Percentiles rank a stretch among this genome's conserved stretches.
These are phyloP conservation scores for Neria commutata DNA, from an alignment of 2,888 invertebrate species.

Conservation along the genomic window DNA sequence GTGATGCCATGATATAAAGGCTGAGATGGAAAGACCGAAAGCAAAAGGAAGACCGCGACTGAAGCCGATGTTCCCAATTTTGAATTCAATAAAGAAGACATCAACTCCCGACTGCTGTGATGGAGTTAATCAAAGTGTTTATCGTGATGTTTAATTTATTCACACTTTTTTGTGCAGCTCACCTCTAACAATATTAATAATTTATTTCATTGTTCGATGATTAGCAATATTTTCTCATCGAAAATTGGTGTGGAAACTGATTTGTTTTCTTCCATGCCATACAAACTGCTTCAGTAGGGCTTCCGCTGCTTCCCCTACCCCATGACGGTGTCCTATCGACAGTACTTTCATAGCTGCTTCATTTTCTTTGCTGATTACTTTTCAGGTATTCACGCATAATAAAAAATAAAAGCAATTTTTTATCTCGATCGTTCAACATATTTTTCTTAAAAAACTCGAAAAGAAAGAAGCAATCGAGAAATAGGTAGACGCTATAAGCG, in stretches of 20 bases:
- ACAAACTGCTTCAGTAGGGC: neutral
- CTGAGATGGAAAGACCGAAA: neutral
- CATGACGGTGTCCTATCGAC: too few relatives aligned
- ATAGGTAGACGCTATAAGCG: too few relatives aligned
- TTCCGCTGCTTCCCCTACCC: too few relatives aligned
- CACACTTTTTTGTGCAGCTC: slow-evolving; percentile 40
- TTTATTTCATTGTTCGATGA: slow-evolving; percentile 54
- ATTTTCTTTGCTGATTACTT: too few relatives aligned
- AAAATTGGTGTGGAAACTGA: neutral
- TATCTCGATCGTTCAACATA: too few relatives aligned
- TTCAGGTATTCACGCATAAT: too few relatives aligned
- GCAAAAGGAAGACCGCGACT: neutral
- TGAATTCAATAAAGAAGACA: neutral
- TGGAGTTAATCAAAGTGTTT: slow-evolving; percentile 51
- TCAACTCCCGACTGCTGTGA: slow-evolving; percentile 2
- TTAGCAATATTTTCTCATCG: slow-evolving; percentile 46
- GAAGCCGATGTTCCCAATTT: slow-evolving; percentile 4
- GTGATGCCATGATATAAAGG: too few relatives aligned
- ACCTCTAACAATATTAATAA: slow-evolving; percentile 47
- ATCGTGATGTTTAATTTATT: slow-evolving; percentile 58
- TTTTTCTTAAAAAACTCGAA: too few relatives aligned
- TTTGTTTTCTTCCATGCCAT: too few relatives aligned
- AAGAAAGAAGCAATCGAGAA: too few relatives aligned
- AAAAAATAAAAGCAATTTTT: too few relatives aligned
- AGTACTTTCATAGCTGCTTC: too few relatives aligned